Base-by-base conservation (phyloP, 2,888 invertebrate species). In the Agrochola lychnidis region DNA sequence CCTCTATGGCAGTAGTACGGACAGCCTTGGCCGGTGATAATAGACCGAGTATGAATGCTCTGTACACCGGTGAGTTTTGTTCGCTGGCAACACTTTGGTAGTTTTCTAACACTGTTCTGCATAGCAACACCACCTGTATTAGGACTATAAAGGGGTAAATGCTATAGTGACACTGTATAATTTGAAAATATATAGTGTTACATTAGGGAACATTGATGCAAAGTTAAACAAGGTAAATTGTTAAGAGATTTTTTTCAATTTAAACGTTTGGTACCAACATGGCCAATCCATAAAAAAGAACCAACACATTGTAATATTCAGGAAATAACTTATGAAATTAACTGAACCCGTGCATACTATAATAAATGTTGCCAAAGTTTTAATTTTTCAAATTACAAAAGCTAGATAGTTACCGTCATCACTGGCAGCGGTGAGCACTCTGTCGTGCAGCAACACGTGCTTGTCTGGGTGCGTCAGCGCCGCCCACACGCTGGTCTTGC, bases 391-490 rank as follows among this genome's bases (percentile, higher is more conserved):
- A 64, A 19, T n/a, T 36, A 70, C 30, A 30, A 36, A 16, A 45
- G 10, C 6, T n/a, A 77, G 61, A 40, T 74, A 78, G 76, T 92
- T 92, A 97, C 97, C 98, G 87, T 98, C 98, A 85, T 98, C 98
- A 22, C 97, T 94, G 62, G 98, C 98, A 16, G 98, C 97, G 22
- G 97, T 91, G 61, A 99, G 95, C 92, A 98, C 98, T 89, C 98
- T 98, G 86, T 99, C 99, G 71, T 98, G 98, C 66, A 99, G 97
- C 92, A 99, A 98, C 76, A 98, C 96, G 90, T 98, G 98, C 90
- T 98, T 98, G 76, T 98, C 98, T 89, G 97, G 97, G 93, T 98
- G 98, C 61, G 97, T 91, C n/a, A 98, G 94, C 67, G 98, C 96
- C 59, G 96, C 97, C 98, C 98, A 98, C 86, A 98, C 95, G 59